These are phyloP conservation scores for Octonoba sinensis DNA, from an alignment of 2,888 invertebrate genomes.

Conservation along the genomic window DNA sequence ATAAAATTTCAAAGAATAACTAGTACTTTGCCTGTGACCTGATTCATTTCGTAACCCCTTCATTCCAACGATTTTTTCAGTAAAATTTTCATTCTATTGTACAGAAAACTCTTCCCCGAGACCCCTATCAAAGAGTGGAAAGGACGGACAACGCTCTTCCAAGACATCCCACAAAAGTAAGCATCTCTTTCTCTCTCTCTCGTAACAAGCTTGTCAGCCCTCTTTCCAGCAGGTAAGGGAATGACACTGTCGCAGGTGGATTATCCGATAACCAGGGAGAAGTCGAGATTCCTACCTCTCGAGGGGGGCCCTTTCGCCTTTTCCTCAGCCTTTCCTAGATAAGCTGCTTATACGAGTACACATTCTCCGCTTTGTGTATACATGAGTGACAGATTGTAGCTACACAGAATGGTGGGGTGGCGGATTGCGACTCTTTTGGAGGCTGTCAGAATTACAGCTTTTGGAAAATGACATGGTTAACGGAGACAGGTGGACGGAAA, in stretches of 20 bases:
- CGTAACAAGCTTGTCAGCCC: slow-evolving; percentile 38
- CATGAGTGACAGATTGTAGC: slow-evolving; percentile 40
- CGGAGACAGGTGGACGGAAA: too few species aligned
- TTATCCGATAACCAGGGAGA: slow-evolving; percentile 42
- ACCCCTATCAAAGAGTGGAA: too few species aligned
- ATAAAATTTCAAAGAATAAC: too few species aligned
- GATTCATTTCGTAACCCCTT: too few species aligned
- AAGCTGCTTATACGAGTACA: slow-evolving; percentile 38
- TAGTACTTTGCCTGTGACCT: too few species aligned
- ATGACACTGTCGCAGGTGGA: slow-evolving; percentile 40
- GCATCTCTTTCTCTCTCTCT: background rate
- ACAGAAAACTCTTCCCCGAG: too few species aligned
- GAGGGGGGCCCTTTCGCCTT: slow-evolving; percentile 6
- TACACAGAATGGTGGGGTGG: background rate
- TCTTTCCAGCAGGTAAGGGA: slow-evolving; percentile 5
- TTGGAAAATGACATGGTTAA: background rate
- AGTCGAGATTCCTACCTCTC: slow-evolving; percentile 26
- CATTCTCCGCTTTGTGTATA: slow-evolving; percentile 9
- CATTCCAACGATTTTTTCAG: too few species aligned
- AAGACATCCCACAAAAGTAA: too few species aligned
- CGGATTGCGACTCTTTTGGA: background rate
- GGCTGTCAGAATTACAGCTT: slow-evolving; percentile 19
- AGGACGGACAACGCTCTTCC: too few species aligned
- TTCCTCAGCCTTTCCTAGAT: slow-evolving; percentile 11
- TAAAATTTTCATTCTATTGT: too few species aligned